Conservation (phyloP, 2,888 invertebrate genomes). For the Campoplex nolae region DNA sequence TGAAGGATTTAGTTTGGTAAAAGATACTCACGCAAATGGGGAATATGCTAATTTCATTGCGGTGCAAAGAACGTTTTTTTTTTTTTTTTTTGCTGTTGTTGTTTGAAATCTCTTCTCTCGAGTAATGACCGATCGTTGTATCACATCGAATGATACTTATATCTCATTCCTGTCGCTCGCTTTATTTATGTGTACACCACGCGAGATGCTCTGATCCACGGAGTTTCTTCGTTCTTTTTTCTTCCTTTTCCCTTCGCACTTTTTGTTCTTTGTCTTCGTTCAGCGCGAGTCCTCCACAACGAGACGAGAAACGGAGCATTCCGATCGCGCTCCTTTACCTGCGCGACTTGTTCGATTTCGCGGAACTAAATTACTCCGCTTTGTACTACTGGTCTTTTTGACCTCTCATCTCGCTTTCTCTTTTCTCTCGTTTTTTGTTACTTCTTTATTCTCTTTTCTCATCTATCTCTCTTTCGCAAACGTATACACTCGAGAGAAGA, state of each 20-base stretch:
- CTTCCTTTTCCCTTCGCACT: background rate
- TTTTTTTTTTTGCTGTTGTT: no score
- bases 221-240: conserved; percentile 8
- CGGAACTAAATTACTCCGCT: conserved; percentile 69
- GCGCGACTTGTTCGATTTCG: conserved; percentile 65
- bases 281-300: conserved; percentile 27
- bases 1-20: background rate
- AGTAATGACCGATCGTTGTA: conserved; percentile 70
- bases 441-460: background rate
- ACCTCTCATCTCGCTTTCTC: conserved; percentile 27
- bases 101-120: conserved; percentile 6
- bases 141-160: conserved; percentile 67
- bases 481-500: conserved; percentile 36
- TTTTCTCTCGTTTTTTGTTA: background rate
- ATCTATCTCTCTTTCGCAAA: background rate
- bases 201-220: conserved; percentile 31
- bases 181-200: conserved; percentile 46
- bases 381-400: conserved; percentile 61
- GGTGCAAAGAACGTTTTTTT: conserved; percentile 42
- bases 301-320: conserved; percentile 61
- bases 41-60: conserved; percentile 61
- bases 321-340: conserved; percentile 58
- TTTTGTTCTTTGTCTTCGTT: conserved; percentile 16
- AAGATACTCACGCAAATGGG: conserved; percentile 60
- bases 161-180: conserved; percentile 57